A percentile compares a stretch with the other conserved stretches of the same genome.
Conservation (phyloP, 2,888 invertebrate genomes). For the Pyralis farinalis region DNA sequence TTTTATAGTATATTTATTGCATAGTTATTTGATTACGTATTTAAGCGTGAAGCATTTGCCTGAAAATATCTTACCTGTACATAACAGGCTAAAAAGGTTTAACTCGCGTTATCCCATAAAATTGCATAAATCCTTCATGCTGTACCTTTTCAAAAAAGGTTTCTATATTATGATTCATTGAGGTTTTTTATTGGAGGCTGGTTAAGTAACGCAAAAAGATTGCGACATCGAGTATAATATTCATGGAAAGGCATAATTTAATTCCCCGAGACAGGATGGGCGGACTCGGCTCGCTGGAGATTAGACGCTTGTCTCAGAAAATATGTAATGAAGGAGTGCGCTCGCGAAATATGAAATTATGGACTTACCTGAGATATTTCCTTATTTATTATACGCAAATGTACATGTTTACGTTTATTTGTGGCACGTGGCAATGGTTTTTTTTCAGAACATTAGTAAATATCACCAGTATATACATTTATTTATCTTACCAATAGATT, state of each 20-base stretch:
- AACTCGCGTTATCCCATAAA: not conserved
- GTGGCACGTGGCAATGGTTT: not conserved
- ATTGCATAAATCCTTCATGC: not conserved
- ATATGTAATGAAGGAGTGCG: conserved; percentile 65
- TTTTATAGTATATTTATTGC: no score
- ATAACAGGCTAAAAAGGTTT: not conserved
- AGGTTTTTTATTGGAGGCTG: conserved; percentile 45
- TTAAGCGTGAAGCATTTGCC: no score
- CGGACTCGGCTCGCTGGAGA: conserved; percentile 44
- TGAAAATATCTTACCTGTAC: no score
- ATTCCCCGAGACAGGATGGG: conserved; percentile 60
- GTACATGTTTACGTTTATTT: conserved; percentile 14
- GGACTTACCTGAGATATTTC: conserved; percentile 49
- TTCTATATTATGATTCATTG: conserved; percentile 48
- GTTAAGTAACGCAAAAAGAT: conserved; percentile 59
- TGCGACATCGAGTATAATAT: conserved; percentile 70
- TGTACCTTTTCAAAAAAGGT: conserved; percentile 12
- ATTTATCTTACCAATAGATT: no score
- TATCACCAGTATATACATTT: no score
- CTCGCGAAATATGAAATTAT: conserved; percentile 64
- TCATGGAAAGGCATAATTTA: conserved; percentile 77
- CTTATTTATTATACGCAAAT: conserved; percentile 34
- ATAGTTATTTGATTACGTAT: no score
- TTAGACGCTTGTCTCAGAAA: conserved; percentile 63
- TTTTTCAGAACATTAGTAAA: no score